Evolutionary conservation across 1,140 invertebrate genomes (phyloP).

Genomic region (Laodelphax striatellus): DNA sequence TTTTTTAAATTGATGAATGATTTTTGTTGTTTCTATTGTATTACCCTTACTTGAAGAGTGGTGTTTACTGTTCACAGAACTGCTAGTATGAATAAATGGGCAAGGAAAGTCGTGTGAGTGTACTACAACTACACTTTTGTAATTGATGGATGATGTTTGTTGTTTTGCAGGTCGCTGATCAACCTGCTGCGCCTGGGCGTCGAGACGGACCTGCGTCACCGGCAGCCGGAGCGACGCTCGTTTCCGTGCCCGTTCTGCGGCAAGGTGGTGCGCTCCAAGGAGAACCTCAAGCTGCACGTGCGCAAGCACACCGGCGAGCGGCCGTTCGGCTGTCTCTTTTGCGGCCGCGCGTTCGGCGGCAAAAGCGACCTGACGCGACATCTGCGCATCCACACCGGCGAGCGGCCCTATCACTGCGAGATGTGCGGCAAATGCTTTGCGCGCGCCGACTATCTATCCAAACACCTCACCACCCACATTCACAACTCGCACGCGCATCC

Average conservation of each 20-base stretch:
- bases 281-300: slow-evolving; percentile 78
- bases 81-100: too few species aligned
- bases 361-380: slow-evolving; percentile 78
- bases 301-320: slow-evolving; percentile 79
- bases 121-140: too few species aligned
- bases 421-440: slow-evolving; percentile 86
- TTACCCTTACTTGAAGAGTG: too few species aligned
- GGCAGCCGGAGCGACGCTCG: slow-evolving; percentile 43
- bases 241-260: slow-evolving; percentile 82
- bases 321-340: slow-evolving; percentile 78
- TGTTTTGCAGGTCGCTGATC: slow-evolving; percentile 45
- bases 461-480: slow-evolving; percentile 79
- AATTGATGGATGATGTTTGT: too few species aligned
- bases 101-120: too few species aligned
- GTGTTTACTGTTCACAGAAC: too few species aligned
- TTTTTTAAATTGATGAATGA: too few species aligned
- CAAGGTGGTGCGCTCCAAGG: slow-evolving; percentile 76
- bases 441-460: slow-evolving; percentile 77
- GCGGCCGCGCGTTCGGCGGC: slow-evolving; percentile 72
- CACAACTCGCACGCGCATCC: slow-evolving; percentile 32
- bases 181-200: slow-evolving; percentile 47
- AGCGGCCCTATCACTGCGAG: slow-evolving; percentile 78
- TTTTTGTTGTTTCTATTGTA: too few species aligned
- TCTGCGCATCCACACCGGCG: slow-evolving; percentile 73
- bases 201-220: slow-evolving; percentile 45